Conservation (phyloP, 2,113 vertebrate genomes). For the Synchiropus splendidus region DNA sequence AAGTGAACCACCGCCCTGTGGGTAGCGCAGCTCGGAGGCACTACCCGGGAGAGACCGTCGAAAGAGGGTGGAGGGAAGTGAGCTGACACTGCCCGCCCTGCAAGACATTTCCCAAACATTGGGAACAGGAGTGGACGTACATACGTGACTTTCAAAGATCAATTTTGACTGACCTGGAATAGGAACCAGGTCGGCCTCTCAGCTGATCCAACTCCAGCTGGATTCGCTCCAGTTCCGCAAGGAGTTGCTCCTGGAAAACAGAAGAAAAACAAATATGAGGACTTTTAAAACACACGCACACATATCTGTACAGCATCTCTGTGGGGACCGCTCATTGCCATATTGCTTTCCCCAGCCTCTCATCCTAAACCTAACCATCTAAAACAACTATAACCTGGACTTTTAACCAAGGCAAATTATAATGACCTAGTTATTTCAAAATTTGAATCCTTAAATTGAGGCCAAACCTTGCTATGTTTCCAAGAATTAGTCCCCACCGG, state of each 20-base stretch:
- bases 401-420: too few relatives aligned
- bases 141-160: conserved; percentile 2
- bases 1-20: conserved; percentile 74
- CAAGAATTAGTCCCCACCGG: too few relatives aligned
- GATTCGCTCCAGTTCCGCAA: conserved; percentile 83
- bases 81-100: conserved; percentile 62
- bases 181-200: conserved; percentile 75
- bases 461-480: too few relatives aligned
- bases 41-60: conserved; percentile 85
- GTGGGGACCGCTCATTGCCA: too few relatives aligned
- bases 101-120: conserved; percentile 22
- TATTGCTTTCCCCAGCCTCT: too few relatives aligned
- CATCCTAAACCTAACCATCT: too few relatives aligned
- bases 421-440: too few relatives aligned
- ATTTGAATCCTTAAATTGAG: too few relatives aligned
- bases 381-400: too few relatives aligned
- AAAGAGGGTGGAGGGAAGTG: conserved; percentile 56
- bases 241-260: conserved; percentile 74
- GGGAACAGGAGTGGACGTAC: too few relatives aligned
- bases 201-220: conserved; percentile 87
- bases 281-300: too few relatives aligned
- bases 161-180: conserved; percentile 73
- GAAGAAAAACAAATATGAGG: conserved; percentile 1
- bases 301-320: too few relatives aligned
- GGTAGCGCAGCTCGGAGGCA: conserved; percentile 81